A percentile compares a stretch with the other conserved stretches of the same genome.
Conservation (phyloP, 2,113 vertebrate genomes). For the Callipepla californica region DNA sequence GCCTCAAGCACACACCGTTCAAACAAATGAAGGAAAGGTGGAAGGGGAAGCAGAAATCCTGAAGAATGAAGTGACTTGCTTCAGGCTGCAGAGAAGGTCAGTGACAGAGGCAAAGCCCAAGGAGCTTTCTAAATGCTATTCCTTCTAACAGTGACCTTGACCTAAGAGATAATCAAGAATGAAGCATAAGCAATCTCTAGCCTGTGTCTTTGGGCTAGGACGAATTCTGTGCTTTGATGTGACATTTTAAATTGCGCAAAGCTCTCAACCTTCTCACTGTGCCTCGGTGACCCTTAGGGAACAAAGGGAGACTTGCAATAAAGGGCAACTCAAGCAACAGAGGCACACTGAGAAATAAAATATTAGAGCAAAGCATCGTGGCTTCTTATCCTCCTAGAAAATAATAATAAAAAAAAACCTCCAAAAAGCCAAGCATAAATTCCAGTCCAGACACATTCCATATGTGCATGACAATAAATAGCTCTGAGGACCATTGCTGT, state of each 20-base stretch:
- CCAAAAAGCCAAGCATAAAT: not conserved
- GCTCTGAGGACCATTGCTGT: rapidly evolving
- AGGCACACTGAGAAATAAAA: not conserved
- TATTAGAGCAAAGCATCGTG: not conserved
- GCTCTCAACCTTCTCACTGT: not conserved
- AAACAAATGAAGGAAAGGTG: not conserved
- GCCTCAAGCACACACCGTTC: not conserved
- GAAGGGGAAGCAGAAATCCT: slow-evolving; percentile 29
- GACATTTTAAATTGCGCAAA: slow-evolving; percentile 13
- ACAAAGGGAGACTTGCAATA: not conserved
- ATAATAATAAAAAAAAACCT: too few relatives aligned
- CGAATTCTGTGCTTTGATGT: slow-evolving; percentile 17
- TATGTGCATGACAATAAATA: rapidly evolving
- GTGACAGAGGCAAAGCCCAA: slow-evolving; percentile 24
- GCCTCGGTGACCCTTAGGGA: not conserved
- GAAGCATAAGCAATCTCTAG: not conserved
- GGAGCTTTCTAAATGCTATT: slow-evolving; percentile 22
- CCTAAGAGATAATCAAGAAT: not conserved
- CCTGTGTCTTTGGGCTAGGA: not conserved
- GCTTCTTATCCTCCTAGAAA: not conserved
- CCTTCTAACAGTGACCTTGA: not conserved
- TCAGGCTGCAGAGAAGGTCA: slow-evolving; percentile 51
- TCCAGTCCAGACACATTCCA: not conserved
- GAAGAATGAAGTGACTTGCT: slow-evolving; percentile 14
- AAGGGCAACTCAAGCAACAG: not conserved